Base-by-base conservation (phyloP, 2,797 vertebrate species). In the Eulemur rubriventer region DNA sequence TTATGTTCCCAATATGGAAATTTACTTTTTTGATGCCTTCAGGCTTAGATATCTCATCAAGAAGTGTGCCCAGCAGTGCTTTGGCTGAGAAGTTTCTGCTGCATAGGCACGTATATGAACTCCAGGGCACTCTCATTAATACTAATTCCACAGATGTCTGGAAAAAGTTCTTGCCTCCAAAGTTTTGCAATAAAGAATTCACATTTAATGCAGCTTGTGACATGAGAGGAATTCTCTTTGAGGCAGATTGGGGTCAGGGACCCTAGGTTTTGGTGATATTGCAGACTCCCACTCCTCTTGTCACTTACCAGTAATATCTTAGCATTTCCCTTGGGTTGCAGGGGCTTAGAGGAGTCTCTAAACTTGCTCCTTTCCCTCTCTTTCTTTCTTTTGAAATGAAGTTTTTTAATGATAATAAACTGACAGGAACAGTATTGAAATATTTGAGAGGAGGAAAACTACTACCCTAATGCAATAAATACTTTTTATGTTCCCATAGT, bases 71-170 rank as follows among this genome's bases (percentile, higher is more conserved):
- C 83, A 93, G 93, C 93, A 97, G 84, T 95, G 94, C 83, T 89
- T 84, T 76, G 91, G 83, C 94, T 82, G 96, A 96, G 96, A 91
- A 90, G 76, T 94, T 95, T 96, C 95, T 96, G 87, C 91, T 52
- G 80, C 96, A 57, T 46, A 92, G 96, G 82, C 1, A 10, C 0
- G 2, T 28, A 43, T 72, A 18, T 98, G 96, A 98, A 96, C 93
- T 97, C 89, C 83, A 85, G 97, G 97, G 95, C 96, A 87, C 91
- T 96, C 93, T 98, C 97, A 96, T 98, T 98, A 97, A 97, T 95
- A 90, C 93, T 90, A 72, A 93, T 95, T 97, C 96, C 63, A 95
- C 91, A 96, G 95, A 97, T 94, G 91, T 96, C 91, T 97, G 96
- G 91, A 4, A 79, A 94, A 97, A 97, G 96, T 97, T 97, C 89